Conservation (phyloP, 2,888 invertebrate species). For the Agriotes lineatus region DNA sequence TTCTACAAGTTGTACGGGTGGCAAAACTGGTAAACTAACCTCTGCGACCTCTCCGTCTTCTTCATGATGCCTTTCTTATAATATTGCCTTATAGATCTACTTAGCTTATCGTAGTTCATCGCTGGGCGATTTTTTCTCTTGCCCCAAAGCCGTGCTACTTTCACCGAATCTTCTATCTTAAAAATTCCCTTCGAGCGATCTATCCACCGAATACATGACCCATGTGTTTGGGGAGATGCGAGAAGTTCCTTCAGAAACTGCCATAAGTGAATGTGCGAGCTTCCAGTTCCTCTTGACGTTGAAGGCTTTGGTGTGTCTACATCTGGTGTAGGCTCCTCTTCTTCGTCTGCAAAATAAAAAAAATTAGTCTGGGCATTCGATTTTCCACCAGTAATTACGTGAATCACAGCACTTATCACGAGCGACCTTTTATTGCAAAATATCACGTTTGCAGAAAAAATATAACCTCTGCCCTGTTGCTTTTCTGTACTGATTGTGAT, state of each 20-base stretch:
- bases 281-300: slow-evolving; percentile 63
- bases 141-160: slow-evolving; percentile 98
- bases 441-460: neutral
- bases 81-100: slow-evolving; percentile 96
- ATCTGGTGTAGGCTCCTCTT: slow-evolving; percentile 61
- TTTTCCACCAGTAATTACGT: neutral
- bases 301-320: slow-evolving; percentile 56
- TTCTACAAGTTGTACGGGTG: slow-evolving; percentile 85
- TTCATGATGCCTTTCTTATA: slow-evolving; percentile 99
- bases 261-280: slow-evolving; percentile 97
- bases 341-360: slow-evolving; percentile 69
- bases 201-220: slow-evolving; percentile 97
- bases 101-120: slow-evolving; percentile 99
- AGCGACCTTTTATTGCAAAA: slow-evolving; percentile 6
- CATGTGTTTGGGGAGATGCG: slow-evolving; percentile 87
- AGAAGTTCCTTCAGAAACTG: slow-evolving; percentile 98
- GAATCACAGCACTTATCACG: neutral
- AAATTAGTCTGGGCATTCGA: too few species aligned
- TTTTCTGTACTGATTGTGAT: slow-evolving; percentile 6
- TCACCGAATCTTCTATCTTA: slow-evolving; percentile 98
- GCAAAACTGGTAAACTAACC: slow-evolving; percentile 99
- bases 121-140: slow-evolving; percentile 97
- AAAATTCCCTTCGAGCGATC: slow-evolving; percentile 95
- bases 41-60: slow-evolving; percentile 97
- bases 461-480: neutral